Evolutionary conservation across 2,888 invertebrate species (phyloP).

Genomic region (Rosalia funebris): DNA sequence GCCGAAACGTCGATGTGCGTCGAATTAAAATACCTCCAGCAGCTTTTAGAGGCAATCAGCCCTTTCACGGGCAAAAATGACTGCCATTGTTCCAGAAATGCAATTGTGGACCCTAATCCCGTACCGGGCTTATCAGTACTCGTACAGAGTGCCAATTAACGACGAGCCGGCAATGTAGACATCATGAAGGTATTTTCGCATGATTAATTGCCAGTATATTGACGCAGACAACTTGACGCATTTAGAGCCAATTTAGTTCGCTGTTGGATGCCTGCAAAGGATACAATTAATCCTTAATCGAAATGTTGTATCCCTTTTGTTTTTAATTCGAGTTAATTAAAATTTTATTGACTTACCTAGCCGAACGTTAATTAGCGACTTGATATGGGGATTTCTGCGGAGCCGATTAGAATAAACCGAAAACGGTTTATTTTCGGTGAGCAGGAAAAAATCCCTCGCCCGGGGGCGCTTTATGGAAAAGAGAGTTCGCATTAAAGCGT

Average conservation of each 20-base stretch:
- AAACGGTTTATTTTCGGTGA: background rate
- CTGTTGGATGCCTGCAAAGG: conserved; percentile 48
- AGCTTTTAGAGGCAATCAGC: background rate
- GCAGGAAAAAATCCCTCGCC: background rate
- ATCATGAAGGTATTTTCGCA: conserved; percentile 48
- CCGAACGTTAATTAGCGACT: conserved; percentile 6
- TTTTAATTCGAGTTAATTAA: conserved; percentile 37
- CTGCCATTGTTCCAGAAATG: conserved; percentile 28
- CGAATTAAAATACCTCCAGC: no score
- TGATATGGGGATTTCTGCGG: background rate
- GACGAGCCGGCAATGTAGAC: conserved; percentile 37
- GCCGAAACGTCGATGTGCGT: no score
- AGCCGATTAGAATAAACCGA: no score
- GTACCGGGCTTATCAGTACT: conserved; percentile 25
- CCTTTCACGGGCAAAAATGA: conserved; percentile 7
- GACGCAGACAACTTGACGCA: conserved; percentile 51
- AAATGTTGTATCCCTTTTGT: conserved; percentile 42
- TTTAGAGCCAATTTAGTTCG: conserved; percentile 51
- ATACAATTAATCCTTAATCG: conserved; percentile 50
- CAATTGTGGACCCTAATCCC: conserved; percentile 23
- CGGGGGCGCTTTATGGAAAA: background rate
- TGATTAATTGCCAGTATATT: conserved; percentile 50
- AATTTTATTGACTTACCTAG: conserved; percentile 39
- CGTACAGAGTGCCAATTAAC: conserved; percentile 23
- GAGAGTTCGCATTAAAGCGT: background rate